Percentiles rank a stretch among this genome's conserved stretches.
These are phyloP conservation scores for Ochropleura leucogaster DNA, from an alignment of 2,888 invertebrate species.

Conservation along the genomic window DNA sequence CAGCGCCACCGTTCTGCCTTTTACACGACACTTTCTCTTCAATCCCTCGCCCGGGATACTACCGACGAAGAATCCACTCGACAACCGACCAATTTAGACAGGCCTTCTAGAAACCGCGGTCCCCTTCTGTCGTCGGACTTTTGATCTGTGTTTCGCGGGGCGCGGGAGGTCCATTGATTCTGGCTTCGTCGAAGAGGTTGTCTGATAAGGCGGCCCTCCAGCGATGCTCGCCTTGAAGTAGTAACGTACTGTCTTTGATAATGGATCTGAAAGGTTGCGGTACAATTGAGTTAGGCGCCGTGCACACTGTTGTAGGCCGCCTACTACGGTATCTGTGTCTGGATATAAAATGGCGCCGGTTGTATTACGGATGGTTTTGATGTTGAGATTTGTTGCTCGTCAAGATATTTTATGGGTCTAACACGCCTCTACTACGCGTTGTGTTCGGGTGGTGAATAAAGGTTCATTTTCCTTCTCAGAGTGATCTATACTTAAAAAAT, in stretches of 20 bases:
- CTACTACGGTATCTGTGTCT: slow-evolving; percentile 21
- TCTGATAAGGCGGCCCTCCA: slow-evolving; percentile 74
- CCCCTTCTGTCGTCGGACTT: slow-evolving; percentile 27
- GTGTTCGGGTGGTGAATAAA: neutral
- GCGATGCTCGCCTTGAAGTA: slow-evolving; percentile 72
- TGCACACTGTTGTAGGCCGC: slow-evolving; percentile 45
- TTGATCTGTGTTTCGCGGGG: slow-evolving; percentile 46
- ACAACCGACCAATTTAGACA: slow-evolving; percentile 61
- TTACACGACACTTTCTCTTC: slow-evolving; percentile 66
- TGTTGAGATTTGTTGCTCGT: slow-evolving; percentile 12
- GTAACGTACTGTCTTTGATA: slow-evolving; percentile 75
- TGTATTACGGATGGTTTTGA: slow-evolving; percentile 12
- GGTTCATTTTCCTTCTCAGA: neutral
- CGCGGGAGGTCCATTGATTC: slow-evolving; percentile 67
- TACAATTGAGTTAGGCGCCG: slow-evolving; percentile 61
- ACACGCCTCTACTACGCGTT: neutral
- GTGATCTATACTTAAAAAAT: too few species aligned
- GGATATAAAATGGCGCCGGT: slow-evolving; percentile 30
- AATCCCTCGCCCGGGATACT: slow-evolving; percentile 63
- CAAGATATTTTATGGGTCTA: slow-evolving; percentile 1
- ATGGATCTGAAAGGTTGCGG: slow-evolving; percentile 73
- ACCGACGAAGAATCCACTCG: slow-evolving; percentile 65
- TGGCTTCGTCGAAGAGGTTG: slow-evolving; percentile 65
- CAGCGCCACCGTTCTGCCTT: slow-evolving; percentile 60
- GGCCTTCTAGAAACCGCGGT: slow-evolving; percentile 60